Evolutionary conservation across 2,888 invertebrate species (phyloP), one percentile per base, ranked within the genome.

Genomic region (Erebia palarica): DNA sequence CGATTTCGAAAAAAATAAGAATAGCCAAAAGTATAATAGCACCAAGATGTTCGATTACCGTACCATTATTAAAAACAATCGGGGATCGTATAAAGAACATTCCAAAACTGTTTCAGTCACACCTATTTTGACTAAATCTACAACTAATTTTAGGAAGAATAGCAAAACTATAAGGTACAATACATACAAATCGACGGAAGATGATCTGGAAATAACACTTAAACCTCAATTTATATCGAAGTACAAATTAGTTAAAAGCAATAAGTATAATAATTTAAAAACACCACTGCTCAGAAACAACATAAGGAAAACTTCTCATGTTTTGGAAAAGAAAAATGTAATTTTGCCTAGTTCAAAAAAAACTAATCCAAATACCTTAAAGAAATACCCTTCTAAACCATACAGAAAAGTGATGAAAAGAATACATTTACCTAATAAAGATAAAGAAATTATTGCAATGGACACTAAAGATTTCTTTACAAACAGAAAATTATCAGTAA

Each of bases 391-490:
- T 36, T 70, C 75, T 1, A 77, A 80, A 16, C 73, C 67, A 8
- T 79, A 78, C 55, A 78, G 76, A 65, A 84, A 82, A 59, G 65
- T 78, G 3, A 70, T 83, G 70, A 86, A 78, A 75, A 77, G 75
- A 72, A 79, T 86, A 74, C 74, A 77, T 65, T 64, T 82, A 18
- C 73, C 73, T 1, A 79, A 77, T n/a, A 82, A 77, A 68, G 80
- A 74, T 11, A 82, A 78, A 63, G 76, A 81, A 21, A 75, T 82
- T 10, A 73, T 81, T 10, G 77, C 79, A 11, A 81, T 82, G 76
- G 80, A 86, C 47, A 81, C 84, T 5, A 75, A 81, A 64, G 82
- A 85, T 55, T 85, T 86, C 64, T 81, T 84, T 53, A 80, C 81
- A 1, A 77, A 79, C 64, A 78, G 80, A 69, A 78, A 77, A 14